A percentile compares a stretch with the other conserved stretches of the same genome.
These are phyloP conservation scores for Tenebrio molitor DNA, from an alignment of 1,140 invertebrate species.

Conservation along the genomic window DNA sequence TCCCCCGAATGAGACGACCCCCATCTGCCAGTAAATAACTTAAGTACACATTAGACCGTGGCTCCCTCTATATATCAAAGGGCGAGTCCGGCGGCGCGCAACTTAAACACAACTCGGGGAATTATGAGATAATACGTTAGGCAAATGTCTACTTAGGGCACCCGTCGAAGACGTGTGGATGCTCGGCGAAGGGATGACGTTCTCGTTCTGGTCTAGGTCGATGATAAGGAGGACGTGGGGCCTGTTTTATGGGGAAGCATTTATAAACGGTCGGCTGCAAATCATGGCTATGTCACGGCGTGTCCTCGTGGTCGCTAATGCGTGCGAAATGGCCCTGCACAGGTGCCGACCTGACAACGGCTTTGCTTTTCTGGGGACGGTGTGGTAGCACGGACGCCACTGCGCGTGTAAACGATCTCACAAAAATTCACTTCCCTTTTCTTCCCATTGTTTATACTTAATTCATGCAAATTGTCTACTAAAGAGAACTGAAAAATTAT, in stretches of 20 bases:
- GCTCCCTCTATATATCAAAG: conserved; percentile 62
- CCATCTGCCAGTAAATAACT: conserved; percentile 60
- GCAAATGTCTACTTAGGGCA: conserved; percentile 62
- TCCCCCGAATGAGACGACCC: conserved; percentile 44
- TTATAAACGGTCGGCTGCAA: conserved; percentile 56
- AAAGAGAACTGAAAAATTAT: too few relatives aligned
- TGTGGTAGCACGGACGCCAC: conserved; percentile 14
- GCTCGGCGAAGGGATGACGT: conserved; percentile 10
- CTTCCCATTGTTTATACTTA: not conserved
- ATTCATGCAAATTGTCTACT: too few relatives aligned
- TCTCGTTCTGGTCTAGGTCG: conserved; percentile 24
- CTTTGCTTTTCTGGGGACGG: conserved; percentile 24
- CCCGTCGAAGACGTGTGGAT: conserved; percentile 27
- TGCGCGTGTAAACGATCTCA: too few relatives aligned
- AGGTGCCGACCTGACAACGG: conserved; percentile 55
- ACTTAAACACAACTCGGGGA: conserved; percentile 64
- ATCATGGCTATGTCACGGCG: conserved; percentile 56
- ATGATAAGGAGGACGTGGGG: conserved; percentile 23
- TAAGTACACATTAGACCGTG: conserved; percentile 61
- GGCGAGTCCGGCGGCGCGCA: conserved; percentile 57
- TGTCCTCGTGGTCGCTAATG: conserved; percentile 58
- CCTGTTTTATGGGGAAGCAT: conserved; percentile 17
- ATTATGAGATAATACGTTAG: conserved; percentile 65
- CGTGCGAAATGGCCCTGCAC: conserved; percentile 55
- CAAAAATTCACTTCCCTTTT: too few relatives aligned